Conservation (phyloP, 2,888 invertebrate genomes). For the Cheilosia grossa region DNA sequence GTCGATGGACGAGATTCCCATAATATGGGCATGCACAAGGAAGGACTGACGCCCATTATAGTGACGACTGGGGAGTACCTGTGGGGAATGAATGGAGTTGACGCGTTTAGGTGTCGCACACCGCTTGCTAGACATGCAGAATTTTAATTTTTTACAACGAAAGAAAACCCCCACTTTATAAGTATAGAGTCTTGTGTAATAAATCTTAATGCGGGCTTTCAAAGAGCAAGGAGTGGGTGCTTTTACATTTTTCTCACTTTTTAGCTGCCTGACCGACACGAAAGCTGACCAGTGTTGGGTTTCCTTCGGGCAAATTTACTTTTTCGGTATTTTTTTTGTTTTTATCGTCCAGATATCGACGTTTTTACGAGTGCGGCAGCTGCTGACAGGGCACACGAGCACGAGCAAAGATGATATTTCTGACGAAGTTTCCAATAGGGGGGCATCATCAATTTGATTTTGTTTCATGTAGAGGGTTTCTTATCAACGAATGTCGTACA, state of each 20-base stretch:
- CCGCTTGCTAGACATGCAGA: conserved; percentile 37
- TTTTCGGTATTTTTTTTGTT: neutral
- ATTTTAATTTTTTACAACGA: conserved; percentile 39
- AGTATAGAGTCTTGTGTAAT: conserved; percentile 29
- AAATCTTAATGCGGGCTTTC: conserved; percentile 53
- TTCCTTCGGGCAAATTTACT: conserved; percentile 23
- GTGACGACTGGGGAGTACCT: neutral
- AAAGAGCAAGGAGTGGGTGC: conserved; percentile 48
- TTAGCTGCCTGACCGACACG: conserved; percentile 20
- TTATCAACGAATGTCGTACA: conserved; percentile 44
- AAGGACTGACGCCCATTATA: conserved; percentile 16
- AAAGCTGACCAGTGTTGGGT: conserved; percentile 20
- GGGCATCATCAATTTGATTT: conserved; percentile 50
- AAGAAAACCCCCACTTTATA: neutral
- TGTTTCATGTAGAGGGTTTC: conserved; percentile 42
- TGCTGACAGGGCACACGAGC: conserved; percentile 38
- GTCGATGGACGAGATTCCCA: conserved; percentile 47
- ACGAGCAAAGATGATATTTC: conserved; percentile 29
- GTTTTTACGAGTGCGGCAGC: conserved; percentile 40
- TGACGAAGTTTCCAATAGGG: conserved; percentile 14
- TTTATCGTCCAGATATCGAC: conserved; percentile 16
- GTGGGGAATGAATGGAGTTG: conserved; percentile 35
- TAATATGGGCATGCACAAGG: conserved; percentile 38
- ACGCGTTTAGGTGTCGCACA: conserved; percentile 21
- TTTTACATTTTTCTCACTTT: conserved; percentile 22